Percentiles rank a stretch among this genome's conserved stretches.
Conservation (phyloP, 2,797 vertebrate genomes). For the Gorsachius magnificus region DNA sequence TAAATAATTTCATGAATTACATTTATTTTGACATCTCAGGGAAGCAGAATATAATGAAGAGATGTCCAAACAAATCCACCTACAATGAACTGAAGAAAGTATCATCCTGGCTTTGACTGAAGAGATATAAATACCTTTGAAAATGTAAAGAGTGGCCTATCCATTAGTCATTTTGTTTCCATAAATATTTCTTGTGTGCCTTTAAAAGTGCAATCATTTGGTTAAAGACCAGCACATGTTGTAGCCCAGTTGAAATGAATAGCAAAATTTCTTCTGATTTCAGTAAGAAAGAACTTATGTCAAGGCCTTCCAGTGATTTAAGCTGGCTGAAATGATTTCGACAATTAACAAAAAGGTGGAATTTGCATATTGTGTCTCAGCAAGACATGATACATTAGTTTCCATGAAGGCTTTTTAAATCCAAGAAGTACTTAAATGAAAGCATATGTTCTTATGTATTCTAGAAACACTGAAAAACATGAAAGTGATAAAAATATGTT, state of each 20-base stretch:
- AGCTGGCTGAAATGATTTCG: background rate
- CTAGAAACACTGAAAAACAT: background rate
- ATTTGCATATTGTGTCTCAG: background rate
- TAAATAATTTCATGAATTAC: conserved; percentile 13
- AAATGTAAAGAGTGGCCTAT: background rate
- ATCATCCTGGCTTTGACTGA: background rate
- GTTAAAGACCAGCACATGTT: background rate
- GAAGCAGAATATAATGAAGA: background rate
- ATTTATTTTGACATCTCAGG: conserved; percentile 14
- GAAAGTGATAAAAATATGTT: background rate
- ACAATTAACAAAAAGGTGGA: background rate
- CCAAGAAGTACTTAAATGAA: background rate
- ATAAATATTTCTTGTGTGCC: background rate
- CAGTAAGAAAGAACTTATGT: background rate
- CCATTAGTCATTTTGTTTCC: background rate
- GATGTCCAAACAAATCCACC: background rate
- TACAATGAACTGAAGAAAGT: background rate
- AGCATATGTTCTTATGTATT: background rate
- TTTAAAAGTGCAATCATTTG: background rate
- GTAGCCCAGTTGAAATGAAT: background rate
- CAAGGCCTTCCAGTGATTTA: background rate
- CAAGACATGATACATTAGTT: background rate
- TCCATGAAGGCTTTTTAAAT: background rate
- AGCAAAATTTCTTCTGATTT: background rate
- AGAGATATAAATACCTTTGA: background rate